phyloP scores from a whole-genome alignment of 2,113 vertebrate genomes.

The Gopherus evgoodei region DNA sequence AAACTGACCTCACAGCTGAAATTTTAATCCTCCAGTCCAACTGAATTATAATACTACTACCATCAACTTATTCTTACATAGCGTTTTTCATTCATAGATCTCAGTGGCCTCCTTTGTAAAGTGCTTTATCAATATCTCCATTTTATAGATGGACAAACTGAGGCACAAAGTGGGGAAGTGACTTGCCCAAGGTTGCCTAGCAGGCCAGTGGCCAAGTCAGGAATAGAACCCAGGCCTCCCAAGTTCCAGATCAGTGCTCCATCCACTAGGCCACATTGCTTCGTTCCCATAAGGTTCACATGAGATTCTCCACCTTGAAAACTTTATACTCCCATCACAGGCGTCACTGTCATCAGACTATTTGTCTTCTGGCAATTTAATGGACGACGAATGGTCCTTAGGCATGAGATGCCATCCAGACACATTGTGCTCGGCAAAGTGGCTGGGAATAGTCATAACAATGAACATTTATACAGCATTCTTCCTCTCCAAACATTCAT shows the following conservation, averaged over 20 bases:
- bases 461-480: background rate
- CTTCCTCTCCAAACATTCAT: background rate
- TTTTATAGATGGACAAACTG: background rate
- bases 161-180: background rate
- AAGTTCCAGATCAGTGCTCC: background rate
- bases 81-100: background rate
- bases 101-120: background rate
- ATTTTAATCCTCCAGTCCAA: background rate
- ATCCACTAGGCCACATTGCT: background rate
- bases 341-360: background rate
- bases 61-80: too few relatives aligned
- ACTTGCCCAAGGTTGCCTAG: background rate
- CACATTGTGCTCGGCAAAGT: background rate
- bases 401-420: slow-evolving; percentile 57
- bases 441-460: background rate
- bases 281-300: background rate
- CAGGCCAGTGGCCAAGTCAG: background rate
- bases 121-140: background rate
- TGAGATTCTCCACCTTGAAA: background rate
- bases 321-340: background rate
- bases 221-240: background rate
- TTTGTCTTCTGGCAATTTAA: slow-evolving; percentile 14
- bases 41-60: too few relatives aligned
- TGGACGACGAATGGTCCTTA: slow-evolving; percentile 47
- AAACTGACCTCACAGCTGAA: background rate